Percentiles rank a stretch among this genome's conserved stretches.
phyloP scores from a whole-genome alignment of 2,888 invertebrate genomes.

The Heteromyza rotundicornis region DNA sequence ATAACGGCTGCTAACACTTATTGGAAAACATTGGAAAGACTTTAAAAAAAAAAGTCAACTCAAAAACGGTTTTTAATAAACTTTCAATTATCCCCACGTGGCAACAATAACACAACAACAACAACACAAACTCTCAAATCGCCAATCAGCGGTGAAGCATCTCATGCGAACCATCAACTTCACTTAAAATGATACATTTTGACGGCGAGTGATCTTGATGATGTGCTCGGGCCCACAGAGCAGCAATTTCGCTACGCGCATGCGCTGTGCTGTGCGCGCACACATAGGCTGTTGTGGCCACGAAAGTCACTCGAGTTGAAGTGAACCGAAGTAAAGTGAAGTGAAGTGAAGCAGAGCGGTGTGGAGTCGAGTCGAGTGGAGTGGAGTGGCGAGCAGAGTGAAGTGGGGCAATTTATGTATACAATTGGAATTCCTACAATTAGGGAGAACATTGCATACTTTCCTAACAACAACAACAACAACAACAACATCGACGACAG shows the following conservation, averaged over 20 bases:
- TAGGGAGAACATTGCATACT: conserved; percentile 55
- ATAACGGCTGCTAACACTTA: no score
- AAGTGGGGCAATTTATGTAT: conserved; percentile 21
- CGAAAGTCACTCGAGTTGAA: neutral
- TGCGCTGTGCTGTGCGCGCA: neutral
- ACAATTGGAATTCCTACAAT: conserved; percentile 54
- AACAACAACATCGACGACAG: conserved; percentile 33
- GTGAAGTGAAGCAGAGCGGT: neutral
- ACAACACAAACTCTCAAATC: neutral
- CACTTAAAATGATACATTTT: conserved; percentile 31
- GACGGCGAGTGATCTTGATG: conserved; percentile 36
- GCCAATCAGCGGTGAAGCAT: neutral
- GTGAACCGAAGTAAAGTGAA: neutral
- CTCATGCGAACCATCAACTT: conserved; percentile 30
- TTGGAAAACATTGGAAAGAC: no score
- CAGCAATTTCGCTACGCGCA: neutral
- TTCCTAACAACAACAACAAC: conserved; percentile 46
- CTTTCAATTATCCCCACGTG: no score
- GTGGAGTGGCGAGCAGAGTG: neutral
- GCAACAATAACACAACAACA: no score
- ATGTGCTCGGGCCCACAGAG: conserved; percentile 3
- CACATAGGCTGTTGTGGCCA: neutral
- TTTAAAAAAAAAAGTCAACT: no score
- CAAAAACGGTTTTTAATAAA: no score
- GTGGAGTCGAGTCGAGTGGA: no score